phyloP scores from a whole-genome alignment of 2,888 invertebrate genomes.

The Ditylenchus weischeri region DNA sequence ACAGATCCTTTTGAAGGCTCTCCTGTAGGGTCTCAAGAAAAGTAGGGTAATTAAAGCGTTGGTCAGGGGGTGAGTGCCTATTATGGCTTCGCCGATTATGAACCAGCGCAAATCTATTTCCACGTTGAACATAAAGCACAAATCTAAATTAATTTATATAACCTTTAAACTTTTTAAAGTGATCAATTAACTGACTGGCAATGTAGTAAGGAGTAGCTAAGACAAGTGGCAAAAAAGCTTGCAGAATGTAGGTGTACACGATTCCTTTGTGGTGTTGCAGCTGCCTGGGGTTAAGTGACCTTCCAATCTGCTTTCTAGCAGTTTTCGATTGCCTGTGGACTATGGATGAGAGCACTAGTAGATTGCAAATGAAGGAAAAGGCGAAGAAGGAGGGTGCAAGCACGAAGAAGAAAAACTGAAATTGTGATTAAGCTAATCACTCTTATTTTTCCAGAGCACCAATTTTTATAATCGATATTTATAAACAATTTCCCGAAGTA shows the following conservation, averaged over 20 bases:
- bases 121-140: slow-evolving; percentile 46
- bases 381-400: slow-evolving; percentile 42
- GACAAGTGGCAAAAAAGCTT: slow-evolving; percentile 40
- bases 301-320: slow-evolving; percentile 40
- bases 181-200: slow-evolving; percentile 33
- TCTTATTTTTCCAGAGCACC: neutral
- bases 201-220: slow-evolving; percentile 45
- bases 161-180: too few species aligned
- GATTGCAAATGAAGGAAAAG: slow-evolving; percentile 43
- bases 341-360: slow-evolving; percentile 39
- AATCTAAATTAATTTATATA: slow-evolving; percentile 25
- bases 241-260: slow-evolving; percentile 41
- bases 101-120: slow-evolving; percentile 43
- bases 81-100: slow-evolving; percentile 35
- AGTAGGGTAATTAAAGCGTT: slow-evolving; percentile 43
- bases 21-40: slow-evolving; percentile 38
- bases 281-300: slow-evolving; percentile 41
- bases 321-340: slow-evolving; percentile 43
- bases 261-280: slow-evolving; percentile 40
- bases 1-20: slow-evolving; percentile 27
- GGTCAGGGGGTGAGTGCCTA: slow-evolving; percentile 38
- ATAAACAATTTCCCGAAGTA: too few species aligned
- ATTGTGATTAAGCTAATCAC: slow-evolving; percentile 1
- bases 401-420: slow-evolving; percentile 45
- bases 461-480: too few species aligned